Conservation (phyloP, 1,140 invertebrate species). For the Atopsyche davidsoni region DNA sequence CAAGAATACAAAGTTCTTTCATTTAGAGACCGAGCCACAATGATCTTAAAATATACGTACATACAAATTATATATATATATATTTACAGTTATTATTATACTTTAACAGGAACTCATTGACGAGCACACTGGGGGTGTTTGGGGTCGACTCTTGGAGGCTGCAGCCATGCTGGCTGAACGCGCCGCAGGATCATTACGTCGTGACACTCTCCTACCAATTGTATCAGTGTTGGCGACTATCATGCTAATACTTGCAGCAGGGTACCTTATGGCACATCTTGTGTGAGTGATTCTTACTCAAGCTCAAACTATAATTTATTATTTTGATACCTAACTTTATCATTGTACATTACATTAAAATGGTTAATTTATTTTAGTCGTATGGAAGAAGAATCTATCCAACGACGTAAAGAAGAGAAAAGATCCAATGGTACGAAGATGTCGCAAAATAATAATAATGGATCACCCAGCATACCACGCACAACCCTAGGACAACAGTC, state of each 20-base stretch:
- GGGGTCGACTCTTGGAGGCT: constrained; percentile 62
- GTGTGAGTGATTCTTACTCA: constrained; percentile 53
- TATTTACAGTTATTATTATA: background rate
- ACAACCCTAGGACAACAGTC: constrained; percentile 42
- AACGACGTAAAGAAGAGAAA: constrained; percentile 53
- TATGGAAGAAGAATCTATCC: constrained; percentile 72
- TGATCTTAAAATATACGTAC: too few species aligned
- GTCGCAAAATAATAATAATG: constrained; percentile 43
- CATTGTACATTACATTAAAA: constrained; percentile 8
- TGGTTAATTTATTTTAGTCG: constrained; percentile 46
- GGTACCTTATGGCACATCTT: constrained; percentile 85
- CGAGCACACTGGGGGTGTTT: constrained; percentile 68
- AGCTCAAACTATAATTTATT: background rate
- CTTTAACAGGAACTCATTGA: constrained; percentile 58
- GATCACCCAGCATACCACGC: constrained; percentile 22
- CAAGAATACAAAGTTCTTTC: constrained; percentile 28
- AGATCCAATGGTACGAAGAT: constrained; percentile 33
- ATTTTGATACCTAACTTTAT: background rate
- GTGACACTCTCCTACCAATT: constrained; percentile 75
- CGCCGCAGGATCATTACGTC: constrained; percentile 65
- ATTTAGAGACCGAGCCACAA: too few species aligned
- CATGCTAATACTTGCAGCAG: constrained; percentile 70
- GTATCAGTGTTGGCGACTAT: constrained; percentile 79
- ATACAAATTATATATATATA: background rate
- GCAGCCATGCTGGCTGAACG: constrained; percentile 67